Conservation (phyloP, 2,113 vertebrate species). For the Dolichotis patagonum region DNA sequence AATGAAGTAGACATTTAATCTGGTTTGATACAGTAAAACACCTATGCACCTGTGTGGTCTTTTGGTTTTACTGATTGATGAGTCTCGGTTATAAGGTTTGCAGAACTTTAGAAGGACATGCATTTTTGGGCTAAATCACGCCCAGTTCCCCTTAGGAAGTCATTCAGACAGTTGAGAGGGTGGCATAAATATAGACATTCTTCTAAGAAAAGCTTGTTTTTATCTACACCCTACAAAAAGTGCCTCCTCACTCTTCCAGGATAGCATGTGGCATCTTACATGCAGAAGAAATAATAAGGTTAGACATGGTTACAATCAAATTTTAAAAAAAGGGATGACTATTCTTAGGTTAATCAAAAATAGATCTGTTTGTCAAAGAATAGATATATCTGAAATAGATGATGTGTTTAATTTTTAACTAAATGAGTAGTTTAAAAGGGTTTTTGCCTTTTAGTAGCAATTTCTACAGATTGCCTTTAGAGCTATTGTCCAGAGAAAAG, state of each 20-base stretch:
- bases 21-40: conserved; percentile 17
- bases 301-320: background rate
- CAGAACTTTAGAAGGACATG: conserved; percentile 1
- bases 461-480: background rate
- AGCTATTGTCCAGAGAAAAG: conserved; percentile 5
- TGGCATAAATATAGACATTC: background rate
- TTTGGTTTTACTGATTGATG: background rate
- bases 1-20: background rate
- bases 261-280: background rate
- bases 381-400: conserved; percentile 9
- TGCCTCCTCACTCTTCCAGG: background rate
- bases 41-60: background rate
- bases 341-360: conserved; percentile 9
- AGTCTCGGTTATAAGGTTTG: background rate
- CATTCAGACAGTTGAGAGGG: background rate
- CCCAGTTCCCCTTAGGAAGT: background rate
- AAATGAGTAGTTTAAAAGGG: background rate
- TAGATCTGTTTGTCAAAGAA: conserved; percentile 31
- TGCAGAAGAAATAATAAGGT: conserved; percentile 27
- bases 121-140: background rate
- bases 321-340: background rate
- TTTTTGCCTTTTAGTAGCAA: background rate
- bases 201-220: background rate
- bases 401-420: conserved; percentile 44
- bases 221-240: background rate